Evolutionary conservation across 2,797 vertebrate species (phyloP).

Genomic region (Peromyscus melanophrys): DNA sequence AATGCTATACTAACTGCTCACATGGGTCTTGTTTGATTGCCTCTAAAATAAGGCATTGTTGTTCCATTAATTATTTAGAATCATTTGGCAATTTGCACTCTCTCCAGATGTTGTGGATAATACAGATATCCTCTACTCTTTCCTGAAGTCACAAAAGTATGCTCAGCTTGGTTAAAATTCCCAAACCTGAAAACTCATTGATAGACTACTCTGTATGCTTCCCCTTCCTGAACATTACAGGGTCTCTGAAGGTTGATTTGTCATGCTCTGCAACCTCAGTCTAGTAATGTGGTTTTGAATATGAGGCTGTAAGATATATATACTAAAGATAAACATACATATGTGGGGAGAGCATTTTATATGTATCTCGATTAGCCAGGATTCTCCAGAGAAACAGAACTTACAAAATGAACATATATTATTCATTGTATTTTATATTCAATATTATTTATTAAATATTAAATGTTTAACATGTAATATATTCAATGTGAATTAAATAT

Average conservation of each 20-base stretch:
- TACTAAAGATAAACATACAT: conserved; percentile 72
- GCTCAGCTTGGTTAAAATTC: conserved; percentile 58
- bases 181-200: conserved; percentile 64
- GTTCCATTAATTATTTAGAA: conserved; percentile 60
- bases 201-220: conserved; percentile 52
- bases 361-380: neutral
- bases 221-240: conserved; percentile 51
- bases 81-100: conserved; percentile 48
- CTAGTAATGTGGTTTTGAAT: conserved; percentile 75
- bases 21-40: conserved; percentile 49
- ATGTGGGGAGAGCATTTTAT: conserved; percentile 50
- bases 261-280: conserved; percentile 63
- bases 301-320: conserved; percentile 58
- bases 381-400: neutral
- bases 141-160: neutral
- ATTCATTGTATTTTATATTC: neutral
- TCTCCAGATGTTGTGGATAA: conserved; percentile 30
- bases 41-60: conserved; percentile 54
- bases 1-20: conserved; percentile 47
- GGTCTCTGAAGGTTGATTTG: conserved; percentile 43
- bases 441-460: neutral
- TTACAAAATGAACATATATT: neutral
- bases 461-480: neutral
- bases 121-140: conserved; percentile 31
- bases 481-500: neutral